Evolutionary conservation across 2,113 vertebrate genomes (phyloP).

Genomic region (Anoura caudifer): DNA sequence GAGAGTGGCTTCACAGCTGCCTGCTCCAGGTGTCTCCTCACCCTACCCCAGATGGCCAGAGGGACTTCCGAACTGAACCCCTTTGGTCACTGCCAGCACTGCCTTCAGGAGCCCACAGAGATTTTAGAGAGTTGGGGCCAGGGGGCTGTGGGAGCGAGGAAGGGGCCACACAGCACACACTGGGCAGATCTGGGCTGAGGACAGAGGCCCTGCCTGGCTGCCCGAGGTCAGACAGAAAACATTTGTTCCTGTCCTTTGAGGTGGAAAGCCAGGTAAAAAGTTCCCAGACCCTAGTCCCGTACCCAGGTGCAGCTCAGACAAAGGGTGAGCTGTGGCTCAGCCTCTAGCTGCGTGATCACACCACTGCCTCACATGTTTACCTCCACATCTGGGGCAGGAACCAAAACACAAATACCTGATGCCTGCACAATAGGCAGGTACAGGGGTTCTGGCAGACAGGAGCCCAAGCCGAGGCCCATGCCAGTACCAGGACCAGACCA

Average conservation of each 20-base stretch:
- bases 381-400: neutral
- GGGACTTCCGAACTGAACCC: neutral
- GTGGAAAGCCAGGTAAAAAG: neutral
- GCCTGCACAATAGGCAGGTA: neutral
- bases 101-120: neutral
- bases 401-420: neutral
- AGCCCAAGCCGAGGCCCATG: neutral
- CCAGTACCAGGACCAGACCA: neutral
- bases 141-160: neutral
- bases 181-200: neutral
- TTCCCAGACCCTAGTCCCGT: neutral
- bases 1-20: neutral
- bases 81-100: neutral
- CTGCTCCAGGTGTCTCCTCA: neutral
- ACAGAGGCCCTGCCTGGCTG: neutral
- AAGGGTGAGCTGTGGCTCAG: too few species aligned
- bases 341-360: neutral
- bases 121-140: neutral
- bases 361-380: neutral
- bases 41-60: neutral
- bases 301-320: neutral
- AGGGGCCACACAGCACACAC: neutral
- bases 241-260: neutral
- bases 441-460: neutral
- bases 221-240: fast-evolving